Evolutionary conservation across 2,888 invertebrate genomes (phyloP), one percentile per base, ranked within the genome.

Genomic region (Cecidostiba fungosa): DNA sequence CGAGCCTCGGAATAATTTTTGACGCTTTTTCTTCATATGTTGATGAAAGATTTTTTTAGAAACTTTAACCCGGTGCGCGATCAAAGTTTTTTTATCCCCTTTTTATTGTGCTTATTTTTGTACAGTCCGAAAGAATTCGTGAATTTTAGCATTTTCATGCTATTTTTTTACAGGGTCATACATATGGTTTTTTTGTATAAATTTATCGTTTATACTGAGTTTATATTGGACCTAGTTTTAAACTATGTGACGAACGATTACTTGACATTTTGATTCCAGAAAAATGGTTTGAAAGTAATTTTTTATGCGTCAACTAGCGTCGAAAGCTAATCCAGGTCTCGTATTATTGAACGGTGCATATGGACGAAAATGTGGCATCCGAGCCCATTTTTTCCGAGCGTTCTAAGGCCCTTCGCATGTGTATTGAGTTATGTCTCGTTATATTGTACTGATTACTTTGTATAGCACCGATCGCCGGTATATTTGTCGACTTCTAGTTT

Each of bases 401-500:
- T 59, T 76, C 62, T 73, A 39, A 39, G 70, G 54, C 26, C 23
- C 16, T 62, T n/a, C 26, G 66, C 39, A 69, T 69, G 74, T 76
- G 36, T 32, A 73, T 79, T 84, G 29, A 80, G 77, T 78, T 82
- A 54, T 70, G n/a, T 39, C 73, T 69, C 47, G 74, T 73, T 85
- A 43, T 59, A 72, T 39, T 66, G 80, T 77, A 86, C 84, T 84
- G 84, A 86, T 43, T 86, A 80, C 12, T 86, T 79, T 84, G 29
- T 84, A 77, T 73, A 84, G 69, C 73, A 73, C 54, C 54, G 70
- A 77, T 66, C 2, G 66, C 16, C n/a, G 77, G 32, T 54, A 84
- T 54, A 36, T 76, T 81, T 80, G 26, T 79, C 54, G 36, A 82
- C 19, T 74, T 70, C 76, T 85, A 79, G 50, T 73, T 82, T 77